Percentiles rank a stretch among this genome's conserved stretches.
phyloP scores from a whole-genome alignment of 2,797 vertebrate genomes.

The Neomorphus geoffroyi region DNA sequence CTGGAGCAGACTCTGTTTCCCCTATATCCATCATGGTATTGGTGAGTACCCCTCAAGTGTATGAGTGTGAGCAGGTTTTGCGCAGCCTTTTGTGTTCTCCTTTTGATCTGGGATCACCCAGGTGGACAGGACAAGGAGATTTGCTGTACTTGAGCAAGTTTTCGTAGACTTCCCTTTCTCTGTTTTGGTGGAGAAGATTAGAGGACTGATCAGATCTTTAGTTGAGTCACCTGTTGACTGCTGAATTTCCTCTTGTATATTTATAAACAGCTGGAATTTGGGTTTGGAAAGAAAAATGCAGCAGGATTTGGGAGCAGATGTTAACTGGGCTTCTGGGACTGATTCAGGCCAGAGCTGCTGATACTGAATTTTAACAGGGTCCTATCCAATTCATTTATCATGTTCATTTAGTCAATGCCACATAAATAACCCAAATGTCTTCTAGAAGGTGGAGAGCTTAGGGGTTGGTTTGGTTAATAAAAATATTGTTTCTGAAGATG shows the following conservation, averaged over 20 bases:
- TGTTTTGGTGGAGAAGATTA: background rate
- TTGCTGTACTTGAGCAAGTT: background rate
- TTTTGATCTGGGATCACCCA: background rate
- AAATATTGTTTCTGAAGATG: background rate
- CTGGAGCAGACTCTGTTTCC: background rate
- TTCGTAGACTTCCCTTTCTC: background rate
- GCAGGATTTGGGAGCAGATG: background rate
- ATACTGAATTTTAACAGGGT: background rate
- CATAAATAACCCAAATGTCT: background rate
- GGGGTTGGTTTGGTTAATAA: background rate
- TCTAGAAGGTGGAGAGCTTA: background rate
- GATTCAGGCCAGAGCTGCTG: background rate
- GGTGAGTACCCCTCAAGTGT: fast-evolving
- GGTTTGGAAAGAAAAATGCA: background rate
- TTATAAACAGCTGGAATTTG: background rate
- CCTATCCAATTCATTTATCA: background rate
- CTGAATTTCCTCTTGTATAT: background rate
- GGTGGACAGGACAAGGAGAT: background rate
- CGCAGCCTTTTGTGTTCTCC: background rate
- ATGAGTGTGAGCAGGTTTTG: background rate
- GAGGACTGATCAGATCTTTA: background rate
- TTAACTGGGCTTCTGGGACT: background rate
- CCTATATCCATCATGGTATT: background rate
- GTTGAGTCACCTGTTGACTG: background rate
- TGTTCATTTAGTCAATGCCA: background rate